Base-by-base conservation (phyloP, 2,888 invertebrate genomes). In the Sminthurides aquaticus region DNA sequence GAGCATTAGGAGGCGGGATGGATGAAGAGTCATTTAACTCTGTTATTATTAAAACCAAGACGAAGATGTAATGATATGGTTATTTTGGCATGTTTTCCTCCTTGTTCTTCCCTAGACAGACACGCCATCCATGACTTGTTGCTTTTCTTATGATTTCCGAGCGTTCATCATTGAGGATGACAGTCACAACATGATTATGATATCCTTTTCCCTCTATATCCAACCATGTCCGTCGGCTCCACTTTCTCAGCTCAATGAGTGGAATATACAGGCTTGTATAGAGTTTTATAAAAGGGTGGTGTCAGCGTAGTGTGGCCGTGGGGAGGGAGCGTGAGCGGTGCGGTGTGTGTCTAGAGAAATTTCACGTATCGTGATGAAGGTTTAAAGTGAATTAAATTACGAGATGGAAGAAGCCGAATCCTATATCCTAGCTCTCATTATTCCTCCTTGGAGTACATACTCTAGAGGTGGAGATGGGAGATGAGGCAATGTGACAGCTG, bases 21-120 rank as follows among this genome's bases (percentile, higher is more conserved):
- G n/a, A n/a, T n/a, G n/a, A 34, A 54, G 58, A 64, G 58, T 56
- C 64, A 34, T 59, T 64, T 55, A 64, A 49, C 64, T 64, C 55
- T 26, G 43, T 55, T 64, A 60, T 64, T 64, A 60, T 64, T 64
- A 64, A 8, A 5, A 15, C n/a, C 43, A 15, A 5, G 43, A 34
- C 58, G 64, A 59, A 64, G 56, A 60, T 60, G 59, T 64, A 64
- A 64, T 64, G 60, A 64, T 64, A 64, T 60, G 60, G 64, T 43
- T 64, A 58, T 64, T 64, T 64, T 60, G 48, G 60, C 60, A 64
- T 64, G 60, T 64, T 59, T 58, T 64, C 54, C 28, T 64, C 24
- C 26, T 54, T 60, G 64, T 60, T 60, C 22, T 34, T 18, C 27
- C 15, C 11, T 27, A 49, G 24, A 49, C 64, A 60, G 52, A 52